These are phyloP conservation scores for Xiphorhynchus erythropygius DNA, from an alignment of 2,797 vertebrate species.

Conservation along the genomic window DNA sequence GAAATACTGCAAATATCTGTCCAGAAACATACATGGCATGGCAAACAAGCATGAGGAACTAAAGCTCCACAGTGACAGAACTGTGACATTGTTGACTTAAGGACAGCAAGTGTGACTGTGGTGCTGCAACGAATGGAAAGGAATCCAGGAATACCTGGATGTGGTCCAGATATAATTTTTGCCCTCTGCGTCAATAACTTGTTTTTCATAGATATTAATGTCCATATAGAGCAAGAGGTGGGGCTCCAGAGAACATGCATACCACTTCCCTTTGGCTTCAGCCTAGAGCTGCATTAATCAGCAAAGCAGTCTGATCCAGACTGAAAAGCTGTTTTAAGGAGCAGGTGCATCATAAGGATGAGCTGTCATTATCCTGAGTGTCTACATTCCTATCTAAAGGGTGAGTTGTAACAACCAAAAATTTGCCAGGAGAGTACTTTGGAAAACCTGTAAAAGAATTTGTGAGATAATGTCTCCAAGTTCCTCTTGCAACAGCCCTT, in stretches of 20 bases:
- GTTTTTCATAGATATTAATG: neutral
- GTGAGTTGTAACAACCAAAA: neutral
- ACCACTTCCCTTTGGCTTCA: neutral
- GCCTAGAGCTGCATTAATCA: neutral
- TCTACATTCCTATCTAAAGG: neutral
- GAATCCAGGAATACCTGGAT: no score
- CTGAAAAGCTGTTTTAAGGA: neutral
- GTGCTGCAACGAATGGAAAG: neutral
- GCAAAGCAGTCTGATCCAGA: neutral
- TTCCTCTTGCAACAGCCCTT: neutral
- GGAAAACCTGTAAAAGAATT: neutral
- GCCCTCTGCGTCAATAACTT: neutral
- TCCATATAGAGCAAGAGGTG: neutral
- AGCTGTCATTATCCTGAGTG: neutral
- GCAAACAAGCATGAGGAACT: neutral
- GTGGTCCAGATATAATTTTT: neutral
- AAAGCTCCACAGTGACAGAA: neutral
- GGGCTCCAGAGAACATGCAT: neutral
- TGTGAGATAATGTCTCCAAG: neutral
- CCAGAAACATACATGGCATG: neutral
- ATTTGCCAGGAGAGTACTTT: neutral
- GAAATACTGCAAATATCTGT: neutral
- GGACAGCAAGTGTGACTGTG: neutral
- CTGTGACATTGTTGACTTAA: neutral
- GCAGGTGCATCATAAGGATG: neutral